These are phyloP conservation scores for Falcunculus frontatus DNA, from an alignment of 2,113 vertebrate species.

Conservation along the genomic window DNA sequence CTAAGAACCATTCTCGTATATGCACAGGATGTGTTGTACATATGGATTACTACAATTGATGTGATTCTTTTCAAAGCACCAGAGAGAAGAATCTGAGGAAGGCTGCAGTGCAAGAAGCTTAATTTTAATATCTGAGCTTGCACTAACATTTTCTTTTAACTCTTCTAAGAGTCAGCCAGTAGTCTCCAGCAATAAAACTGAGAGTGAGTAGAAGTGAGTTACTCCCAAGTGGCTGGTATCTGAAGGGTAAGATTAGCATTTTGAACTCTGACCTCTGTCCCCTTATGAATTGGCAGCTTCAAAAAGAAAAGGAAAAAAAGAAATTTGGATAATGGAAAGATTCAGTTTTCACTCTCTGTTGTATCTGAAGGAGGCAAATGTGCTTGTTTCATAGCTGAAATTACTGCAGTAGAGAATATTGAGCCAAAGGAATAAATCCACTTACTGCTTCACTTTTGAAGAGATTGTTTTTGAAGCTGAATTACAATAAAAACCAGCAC, in stretches of 20 bases:
- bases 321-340: background rate
- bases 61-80: background rate
- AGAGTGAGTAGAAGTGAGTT: background rate
- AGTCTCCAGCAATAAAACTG: constrained; percentile 10
- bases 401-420: background rate
- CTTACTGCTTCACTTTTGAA: background rate
- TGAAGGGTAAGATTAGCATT: constrained; percentile 17
- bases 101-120: background rate
- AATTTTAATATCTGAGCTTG: background rate
- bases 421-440: background rate
- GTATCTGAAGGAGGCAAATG: background rate
- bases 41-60: background rate
- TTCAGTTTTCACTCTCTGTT: background rate
- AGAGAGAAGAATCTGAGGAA: background rate
- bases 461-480: background rate
- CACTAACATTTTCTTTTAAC: background rate
- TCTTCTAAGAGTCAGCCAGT: background rate
- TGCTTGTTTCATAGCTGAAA: background rate
- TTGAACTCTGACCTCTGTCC: constrained; percentile 33
- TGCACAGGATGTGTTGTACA: background rate
- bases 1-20: background rate
- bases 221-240: constrained; percentile 9
- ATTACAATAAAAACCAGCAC: background rate
- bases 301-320: background rate
- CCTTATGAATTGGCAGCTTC: constrained; percentile 12